These are phyloP conservation scores for Limonius californicus DNA, from an alignment of 1,140 invertebrate genomes.

Conservation along the genomic window DNA sequence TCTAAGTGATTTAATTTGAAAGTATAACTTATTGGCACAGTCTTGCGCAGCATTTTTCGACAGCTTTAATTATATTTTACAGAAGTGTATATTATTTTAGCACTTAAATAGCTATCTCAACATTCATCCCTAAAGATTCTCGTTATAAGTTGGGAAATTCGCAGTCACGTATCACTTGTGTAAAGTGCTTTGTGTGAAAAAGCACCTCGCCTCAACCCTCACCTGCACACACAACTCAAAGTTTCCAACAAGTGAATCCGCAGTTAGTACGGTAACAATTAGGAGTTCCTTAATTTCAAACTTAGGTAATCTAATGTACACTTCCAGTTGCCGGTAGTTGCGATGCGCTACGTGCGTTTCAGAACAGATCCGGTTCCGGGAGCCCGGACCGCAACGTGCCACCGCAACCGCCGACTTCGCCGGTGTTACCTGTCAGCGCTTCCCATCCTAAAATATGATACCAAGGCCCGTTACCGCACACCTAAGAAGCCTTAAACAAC, in stretches of 20 bases:
- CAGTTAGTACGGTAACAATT: background rate
- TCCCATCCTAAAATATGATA: slow-evolving; percentile 20
- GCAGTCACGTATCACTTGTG: no score
- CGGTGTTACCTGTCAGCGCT: slow-evolving; percentile 23
- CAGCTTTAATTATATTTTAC: no score
- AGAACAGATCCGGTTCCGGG: slow-evolving; percentile 23
- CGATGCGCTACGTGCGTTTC: slow-evolving; percentile 22
- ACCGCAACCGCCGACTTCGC: slow-evolving; percentile 24
- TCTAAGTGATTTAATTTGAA: no score
- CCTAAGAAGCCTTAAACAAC: slow-evolving; percentile 6
- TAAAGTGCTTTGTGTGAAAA: no score
- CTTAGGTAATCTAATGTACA: slow-evolving; percentile 23
- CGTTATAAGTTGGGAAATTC: background rate
- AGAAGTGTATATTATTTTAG: no score
- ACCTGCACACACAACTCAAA: background rate
- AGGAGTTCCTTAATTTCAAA: slow-evolving; percentile 11
- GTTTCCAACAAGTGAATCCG: background rate
- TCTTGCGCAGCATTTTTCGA: no score
- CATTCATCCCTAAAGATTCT: background rate
- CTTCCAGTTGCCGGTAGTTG: slow-evolving; percentile 16
- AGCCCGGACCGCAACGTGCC: slow-evolving; percentile 19
- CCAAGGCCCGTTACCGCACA: slow-evolving; percentile 8
- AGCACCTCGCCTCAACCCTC: no score
- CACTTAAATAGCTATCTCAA: no score
- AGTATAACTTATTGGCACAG: no score